Base-by-base conservation (phyloP, 2,888 invertebrate species). In the Orthonychiurus folsomi region DNA sequence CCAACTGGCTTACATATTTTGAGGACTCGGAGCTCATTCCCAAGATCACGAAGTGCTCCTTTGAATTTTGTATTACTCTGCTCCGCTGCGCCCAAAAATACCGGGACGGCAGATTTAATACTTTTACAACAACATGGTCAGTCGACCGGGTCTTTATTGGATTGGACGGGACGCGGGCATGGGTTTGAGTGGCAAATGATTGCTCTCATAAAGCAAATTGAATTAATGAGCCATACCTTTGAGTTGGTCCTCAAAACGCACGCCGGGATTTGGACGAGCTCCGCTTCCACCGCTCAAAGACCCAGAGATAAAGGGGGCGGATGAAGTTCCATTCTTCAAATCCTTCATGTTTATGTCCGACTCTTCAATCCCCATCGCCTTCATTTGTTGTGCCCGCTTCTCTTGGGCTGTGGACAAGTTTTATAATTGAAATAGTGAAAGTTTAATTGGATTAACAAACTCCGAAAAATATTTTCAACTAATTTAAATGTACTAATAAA, bases 361-460 rank as follows among this genome's bases (percentile, higher is more conserved):
- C 74, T 89, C 88, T 76, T 93, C 93, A 71, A 95, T 95, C 65
- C 95, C 96, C 84, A 96, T 86, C 53, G 91, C 91, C 74, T 92
- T 89, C 88, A 96, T 91, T 95, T 95, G 94, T 75, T 90, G 87
- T 60, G 88, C 88, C 65, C 95, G 86, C 77, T 93, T 93, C 76
- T 96, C 94, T 74, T 90, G 80, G 5, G 5, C 9, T 9, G 15
- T 9, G 37, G 37, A 9, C 5, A 37, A 15, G 15, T 37, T 37
- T 37, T 37, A 37, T 37, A 37, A 5, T 37, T 37, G 5, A 37
- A 5, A 37, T 15, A 9, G 37, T 37, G 5, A 37, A 37, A 37
- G 37, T 5, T 37, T 37, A 37, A 37, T n/a, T n/a, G n/a, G n/a
- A n/a, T n/a, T n/a, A 37, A 37, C 15, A 5, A 37, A 9, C 37